Base-by-base conservation (phyloP, 2,797 vertebrate species). In the Sebastes minor region DNA sequence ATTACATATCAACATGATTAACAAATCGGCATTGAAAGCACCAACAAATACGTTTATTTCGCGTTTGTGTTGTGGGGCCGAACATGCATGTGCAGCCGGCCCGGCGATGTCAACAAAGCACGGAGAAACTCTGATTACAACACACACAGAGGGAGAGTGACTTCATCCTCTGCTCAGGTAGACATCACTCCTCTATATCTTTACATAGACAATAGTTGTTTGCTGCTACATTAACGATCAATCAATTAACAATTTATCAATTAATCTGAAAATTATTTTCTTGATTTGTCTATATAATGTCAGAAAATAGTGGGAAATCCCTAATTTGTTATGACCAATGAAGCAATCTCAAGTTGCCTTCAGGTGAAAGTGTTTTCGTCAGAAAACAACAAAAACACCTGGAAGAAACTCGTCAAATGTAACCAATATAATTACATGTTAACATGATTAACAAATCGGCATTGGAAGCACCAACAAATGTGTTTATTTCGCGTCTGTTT, bases 361-460 rank as follows among this genome's bases (percentile, higher is more conserved):
- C 67, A 71, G 56, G 20, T 55, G 52, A 10, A 71, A 71, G 6
- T 49, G 10, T 32, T 46, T 27, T 32, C 5, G 7, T 2, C 33
- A 18, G 33, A 18, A 35, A 71, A 61, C 69, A 13, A 16, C 55
- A 38, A 5, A 68, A 25, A 74, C 14, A 61, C 5, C 8, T 2
- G 30, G 22, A n/a, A 42, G 13, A 65, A 46, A 65, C n/a, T 32
- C 30, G 18, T 16, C 18, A n/a, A 52, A 74, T 18, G 66, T 42
- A 22, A 52, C 16, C 7, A 16, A 6, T 1, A 23, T 2, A 9
- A 4, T 32, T 2, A 6, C 1, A 4, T 3, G 1, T 18, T 9
- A 5, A 3, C 16, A 8, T 1, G 16, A 4, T 49, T 1, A 25
- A 53, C 18, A 46, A 0, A 0, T 2, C 0, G 57, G 5, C 6